Evolutionary conservation across 2,888 invertebrate genomes (phyloP).

Genomic region (Liopterus haemorrhoidalis): DNA sequence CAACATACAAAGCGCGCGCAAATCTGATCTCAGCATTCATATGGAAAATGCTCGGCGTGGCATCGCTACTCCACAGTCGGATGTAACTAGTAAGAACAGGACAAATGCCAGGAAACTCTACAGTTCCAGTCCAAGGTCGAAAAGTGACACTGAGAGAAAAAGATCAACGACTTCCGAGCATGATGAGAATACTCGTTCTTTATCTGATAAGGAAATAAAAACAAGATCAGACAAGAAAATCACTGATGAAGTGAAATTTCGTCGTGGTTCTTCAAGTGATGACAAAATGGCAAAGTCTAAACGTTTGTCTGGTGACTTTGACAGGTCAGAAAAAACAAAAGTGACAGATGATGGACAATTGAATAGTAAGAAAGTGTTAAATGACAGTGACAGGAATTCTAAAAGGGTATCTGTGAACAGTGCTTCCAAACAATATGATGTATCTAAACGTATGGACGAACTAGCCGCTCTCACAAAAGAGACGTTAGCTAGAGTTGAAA

Average conservation of each 20-base stretch:
- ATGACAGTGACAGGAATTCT: conserved; percentile 10
- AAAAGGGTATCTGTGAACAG: conserved; percentile 27
- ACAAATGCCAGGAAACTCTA: conserved; percentile 6
- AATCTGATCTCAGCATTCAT: conserved; percentile 42
- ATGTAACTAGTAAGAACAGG: conserved; percentile 19
- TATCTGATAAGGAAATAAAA: conserved; percentile 9
- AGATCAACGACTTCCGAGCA: conserved; percentile 19
- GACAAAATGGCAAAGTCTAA: conserved; percentile 13
- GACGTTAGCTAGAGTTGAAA: conserved; percentile 62
- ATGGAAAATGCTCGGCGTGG: conserved; percentile 45
- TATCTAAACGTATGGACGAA: conserved; percentile 57
- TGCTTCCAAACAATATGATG: conserved; percentile 33
- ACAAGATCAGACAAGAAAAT: background rate
- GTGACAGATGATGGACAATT: conserved; percentile 3
- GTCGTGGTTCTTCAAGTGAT: conserved; percentile 10
- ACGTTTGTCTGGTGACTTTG: conserved; percentile 10
- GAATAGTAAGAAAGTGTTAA: conserved; percentile 12
- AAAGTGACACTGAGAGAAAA: conserved; percentile 9
- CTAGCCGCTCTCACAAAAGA: conserved; percentile 60
- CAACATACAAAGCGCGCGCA: conserved; percentile 25
- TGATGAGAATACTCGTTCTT: conserved; percentile 13
- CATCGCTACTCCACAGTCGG: conserved; percentile 36
- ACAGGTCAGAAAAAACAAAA: background rate
- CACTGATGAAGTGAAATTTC: conserved; percentile 1
- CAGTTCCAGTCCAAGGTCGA: conserved; percentile 13